phyloP scores from a whole-genome alignment of 2,888 invertebrate genomes.

The Latrodectus elegans region DNA sequence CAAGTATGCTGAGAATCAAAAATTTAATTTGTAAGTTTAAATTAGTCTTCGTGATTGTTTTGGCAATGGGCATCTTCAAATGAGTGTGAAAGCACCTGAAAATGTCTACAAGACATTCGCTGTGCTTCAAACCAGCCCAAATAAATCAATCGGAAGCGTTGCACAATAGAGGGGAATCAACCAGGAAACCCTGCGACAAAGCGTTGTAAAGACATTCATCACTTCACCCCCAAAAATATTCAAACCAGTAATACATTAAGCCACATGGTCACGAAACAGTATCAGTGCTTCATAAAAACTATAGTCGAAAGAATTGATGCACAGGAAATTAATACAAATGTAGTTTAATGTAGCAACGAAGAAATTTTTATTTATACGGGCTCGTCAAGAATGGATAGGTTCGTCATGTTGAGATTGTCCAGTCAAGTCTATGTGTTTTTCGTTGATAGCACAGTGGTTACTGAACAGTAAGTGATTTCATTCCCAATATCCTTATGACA shows the following conservation, averaged over 20 bases:
- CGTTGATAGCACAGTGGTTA: neutral
- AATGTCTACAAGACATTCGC: neutral
- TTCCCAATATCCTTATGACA: neutral
- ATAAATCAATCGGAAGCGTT: neutral
- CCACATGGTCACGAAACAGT: neutral
- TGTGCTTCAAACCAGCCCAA: neutral
- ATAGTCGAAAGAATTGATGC: neutral
- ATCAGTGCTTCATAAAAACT: neutral
- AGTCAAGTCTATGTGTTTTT: neutral
- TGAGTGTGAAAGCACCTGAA: neutral
- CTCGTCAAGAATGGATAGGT: too few species aligned
- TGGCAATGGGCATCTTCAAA: neutral
- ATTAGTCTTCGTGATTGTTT: neutral
- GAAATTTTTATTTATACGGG: too few species aligned
- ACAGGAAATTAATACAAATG: neutral
- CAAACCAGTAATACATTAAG: neutral
- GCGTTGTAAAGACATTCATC: neutral
- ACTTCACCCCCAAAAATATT: neutral
- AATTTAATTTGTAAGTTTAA: neutral
- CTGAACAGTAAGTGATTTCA: neutral
- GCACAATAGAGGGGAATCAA: neutral
- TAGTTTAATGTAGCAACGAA: too few species aligned
- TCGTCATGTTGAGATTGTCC: neutral
- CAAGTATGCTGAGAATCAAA: neutral
- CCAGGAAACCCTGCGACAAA: neutral